These are phyloP conservation scores for Laticauda colubrina DNA, from an alignment of 2,113 vertebrate genomes.

Conservation along the genomic window DNA sequence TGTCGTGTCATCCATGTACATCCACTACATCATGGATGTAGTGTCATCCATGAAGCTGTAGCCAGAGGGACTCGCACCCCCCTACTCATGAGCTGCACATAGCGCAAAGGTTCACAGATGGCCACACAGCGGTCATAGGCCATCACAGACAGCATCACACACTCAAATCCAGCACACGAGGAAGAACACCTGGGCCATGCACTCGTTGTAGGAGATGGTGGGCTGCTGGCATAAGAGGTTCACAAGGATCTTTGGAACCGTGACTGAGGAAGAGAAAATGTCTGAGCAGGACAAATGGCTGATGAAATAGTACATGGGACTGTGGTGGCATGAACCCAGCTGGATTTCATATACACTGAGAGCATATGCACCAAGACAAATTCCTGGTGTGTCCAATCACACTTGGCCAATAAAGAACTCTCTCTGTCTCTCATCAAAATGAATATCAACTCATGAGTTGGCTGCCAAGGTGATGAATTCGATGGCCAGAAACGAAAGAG, in stretches of 20 bases:
- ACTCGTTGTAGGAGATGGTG: not conserved
- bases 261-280: constrained; percentile 36
- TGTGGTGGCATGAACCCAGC: constrained; percentile 38
- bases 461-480: too few relatives aligned
- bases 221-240: rapidly evolving
- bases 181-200: constrained; percentile 48
- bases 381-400: too few relatives aligned
- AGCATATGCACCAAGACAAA: too few relatives aligned
- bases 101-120: too few relatives aligned
- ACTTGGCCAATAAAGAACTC: too few relatives aligned
- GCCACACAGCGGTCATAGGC: too few relatives aligned
- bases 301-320: constrained; percentile 60
- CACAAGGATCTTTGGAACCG: constrained; percentile 35
- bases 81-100: too few relatives aligned
- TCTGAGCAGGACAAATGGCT: constrained; percentile 54
- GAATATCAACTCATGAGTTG: too few relatives aligned
- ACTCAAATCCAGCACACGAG: not conserved
- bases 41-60: not conserved
- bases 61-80: constrained; percentile 20
- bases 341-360: not conserved
- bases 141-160: not conserved
- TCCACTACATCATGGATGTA: too few relatives aligned
- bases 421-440: too few relatives aligned
- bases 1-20: too few relatives aligned
- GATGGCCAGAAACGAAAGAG: too few relatives aligned